Evolutionary conservation across 2,113 vertebrate species (phyloP).

Genomic region (Damaliscus lunatus): DNA sequence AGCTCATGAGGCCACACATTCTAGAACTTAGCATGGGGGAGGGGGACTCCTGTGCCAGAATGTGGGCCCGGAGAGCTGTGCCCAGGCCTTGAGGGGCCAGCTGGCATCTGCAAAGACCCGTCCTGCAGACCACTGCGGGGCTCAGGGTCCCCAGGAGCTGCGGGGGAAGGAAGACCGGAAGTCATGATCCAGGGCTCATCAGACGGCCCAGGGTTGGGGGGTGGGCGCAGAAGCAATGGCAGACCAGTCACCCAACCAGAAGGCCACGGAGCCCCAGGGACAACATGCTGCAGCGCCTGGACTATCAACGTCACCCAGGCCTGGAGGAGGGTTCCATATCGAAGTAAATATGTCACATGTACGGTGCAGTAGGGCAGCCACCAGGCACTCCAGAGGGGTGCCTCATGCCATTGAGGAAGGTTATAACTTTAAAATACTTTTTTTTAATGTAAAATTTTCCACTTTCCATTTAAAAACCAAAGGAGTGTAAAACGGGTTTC

Average conservation of each 20-base stretch:
- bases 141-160: not conserved
- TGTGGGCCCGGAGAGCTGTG: not conserved
- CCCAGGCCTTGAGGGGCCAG: not conserved
- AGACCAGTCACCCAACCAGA: not conserved
- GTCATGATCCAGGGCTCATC: not conserved
- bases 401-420: not conserved
- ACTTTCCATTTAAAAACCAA: not conserved
- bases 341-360: rapidly evolving
- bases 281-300: rapidly evolving
- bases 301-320: rapidly evolving
- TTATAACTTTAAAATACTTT: not conserved
- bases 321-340: no score
- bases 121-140: rapidly evolving
- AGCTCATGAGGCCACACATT: not conserved
- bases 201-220: no score
- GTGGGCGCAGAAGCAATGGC: no score
- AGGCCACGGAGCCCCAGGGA: not conserved
- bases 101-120: not conserved
- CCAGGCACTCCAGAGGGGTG: rapidly evolving
- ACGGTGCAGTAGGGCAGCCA: rapidly evolving
- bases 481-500: not conserved
- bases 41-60: not conserved
- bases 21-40: not conserved
- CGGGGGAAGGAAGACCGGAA: rapidly evolving
- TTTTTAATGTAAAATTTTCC: not conserved